phyloP scores from a whole-genome alignment of 2,113 vertebrate species.

The Microcebus griseorufus region DNA sequence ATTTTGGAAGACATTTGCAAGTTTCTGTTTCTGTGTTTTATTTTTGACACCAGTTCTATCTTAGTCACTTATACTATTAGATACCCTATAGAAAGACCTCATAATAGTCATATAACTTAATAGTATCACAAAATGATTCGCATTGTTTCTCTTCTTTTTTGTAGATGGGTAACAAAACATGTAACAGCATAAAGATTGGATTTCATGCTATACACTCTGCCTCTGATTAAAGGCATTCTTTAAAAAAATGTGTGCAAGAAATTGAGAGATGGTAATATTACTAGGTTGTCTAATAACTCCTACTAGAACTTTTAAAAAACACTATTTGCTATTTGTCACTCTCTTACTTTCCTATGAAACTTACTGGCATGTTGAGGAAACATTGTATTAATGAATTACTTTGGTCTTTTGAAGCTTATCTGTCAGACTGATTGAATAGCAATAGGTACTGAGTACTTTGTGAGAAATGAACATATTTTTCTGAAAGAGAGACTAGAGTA shows the following conservation, averaged over 20 bases:
- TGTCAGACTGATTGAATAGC: conserved; percentile 74
- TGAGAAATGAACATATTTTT: conserved; percentile 88
- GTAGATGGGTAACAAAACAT: not conserved
- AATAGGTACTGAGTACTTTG: conserved; percentile 76
- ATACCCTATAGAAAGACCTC: not conserved
- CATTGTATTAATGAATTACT: conserved; percentile 81
- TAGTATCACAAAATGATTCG: not conserved
- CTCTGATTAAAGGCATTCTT: not conserved
- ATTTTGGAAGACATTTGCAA: not conserved
- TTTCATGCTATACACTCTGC: not conserved
- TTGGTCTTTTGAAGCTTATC: conserved; percentile 85
- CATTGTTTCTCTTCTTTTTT: not conserved
- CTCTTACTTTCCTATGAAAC: conserved; percentile 19
- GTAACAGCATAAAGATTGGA: not conserved
- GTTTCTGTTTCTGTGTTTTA: not conserved
- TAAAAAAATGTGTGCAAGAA: not conserved
- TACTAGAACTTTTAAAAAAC: not conserved
- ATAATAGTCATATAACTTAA: not conserved
- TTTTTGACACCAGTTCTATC: not conserved
- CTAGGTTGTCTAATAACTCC: not conserved
- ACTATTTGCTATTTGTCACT: not conserved
- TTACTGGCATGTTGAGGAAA: conserved; percentile 68
- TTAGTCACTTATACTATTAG: not conserved
- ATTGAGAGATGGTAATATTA: not conserved
- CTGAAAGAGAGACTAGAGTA: conserved; percentile 69